A percentile compares a stretch with the other conserved stretches of the same genome.
Conservation (phyloP, 2,113 vertebrate genomes). For the Gasterosteus nipponicus region DNA sequence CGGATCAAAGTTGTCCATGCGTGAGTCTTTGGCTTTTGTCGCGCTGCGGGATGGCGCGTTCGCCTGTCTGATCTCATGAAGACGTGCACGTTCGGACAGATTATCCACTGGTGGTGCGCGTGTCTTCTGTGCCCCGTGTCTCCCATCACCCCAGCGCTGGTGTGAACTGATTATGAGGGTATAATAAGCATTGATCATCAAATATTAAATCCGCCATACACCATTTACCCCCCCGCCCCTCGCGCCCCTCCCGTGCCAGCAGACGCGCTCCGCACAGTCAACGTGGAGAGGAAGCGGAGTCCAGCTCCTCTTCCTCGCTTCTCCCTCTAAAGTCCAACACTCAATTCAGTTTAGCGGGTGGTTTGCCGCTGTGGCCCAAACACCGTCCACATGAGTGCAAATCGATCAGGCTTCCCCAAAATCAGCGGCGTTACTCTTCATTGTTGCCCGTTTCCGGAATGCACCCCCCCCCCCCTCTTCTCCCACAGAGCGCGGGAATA, state of each 20-base stretch:
- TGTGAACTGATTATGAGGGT: constrained; percentile 39
- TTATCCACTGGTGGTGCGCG: constrained; percentile 16
- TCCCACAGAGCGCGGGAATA: constrained; percentile 21
- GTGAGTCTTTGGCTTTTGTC: constrained; percentile 23
- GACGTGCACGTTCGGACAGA: constrained; percentile 30
- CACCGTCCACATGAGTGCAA: constrained; percentile 17
- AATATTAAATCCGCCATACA: constrained; percentile 41
- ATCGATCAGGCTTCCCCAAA: constrained; percentile 6
- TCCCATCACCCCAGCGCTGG: constrained; percentile 17
- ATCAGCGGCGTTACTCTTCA: constrained; percentile 10
- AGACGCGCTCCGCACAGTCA: not conserved
- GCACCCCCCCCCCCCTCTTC: not conserved
- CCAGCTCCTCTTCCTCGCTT: not conserved
- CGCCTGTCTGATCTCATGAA: constrained; percentile 60
- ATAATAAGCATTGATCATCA: constrained; percentile 31
- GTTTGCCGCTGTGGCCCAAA: not conserved
- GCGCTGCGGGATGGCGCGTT: constrained; percentile 38
- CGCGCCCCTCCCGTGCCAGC: no score
- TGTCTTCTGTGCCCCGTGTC: not conserved
- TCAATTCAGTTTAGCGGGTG: constrained; percentile 13
- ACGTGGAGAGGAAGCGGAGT: not conserved
- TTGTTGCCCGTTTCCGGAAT: constrained; percentile 12
- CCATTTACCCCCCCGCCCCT: not conserved
- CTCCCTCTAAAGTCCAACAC: not conserved
- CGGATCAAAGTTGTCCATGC: constrained; percentile 42